Evolutionary conservation across 2,888 invertebrate species (phyloP), one percentile per base, ranked within the genome.

Genomic region (Latrodectus hesperus): DNA sequence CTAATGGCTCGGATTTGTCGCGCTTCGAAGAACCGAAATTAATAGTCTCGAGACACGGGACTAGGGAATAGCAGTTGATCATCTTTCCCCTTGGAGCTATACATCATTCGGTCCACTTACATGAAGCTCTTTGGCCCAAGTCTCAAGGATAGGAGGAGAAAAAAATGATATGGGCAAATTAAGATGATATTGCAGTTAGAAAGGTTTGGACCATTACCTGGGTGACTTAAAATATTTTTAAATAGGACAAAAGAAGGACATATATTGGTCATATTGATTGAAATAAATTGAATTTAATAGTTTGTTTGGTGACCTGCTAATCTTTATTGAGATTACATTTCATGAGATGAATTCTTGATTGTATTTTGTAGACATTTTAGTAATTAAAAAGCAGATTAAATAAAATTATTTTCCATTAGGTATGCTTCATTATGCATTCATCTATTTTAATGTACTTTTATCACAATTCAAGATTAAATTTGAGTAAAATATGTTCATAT

Each of bases 1-100:
- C 73, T 87, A 87, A 87, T 87, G 86, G 82, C 81, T 87, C 73
- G 81, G 86, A 82, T 86, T 86, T 86, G 85, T 86, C 85, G 86
- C 81, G 72, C 86, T 81, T 52, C 65, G 65, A 87, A 77, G 77
- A 87, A 73, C 38, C 68, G 86, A 81, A 87, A 87, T 87, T 87
- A 87, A 87, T 87, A 77, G 86, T 81, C 86, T 55, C 68, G 16
- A 77, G 81, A 82, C 86, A 87, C 86, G 86, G 86, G 81, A 76
- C 82, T 72, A 26, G 84, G 64, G 80, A 71, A 74, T 67, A 65
- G 84, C 81, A 76, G 86, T 82, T 82, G 86, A 87, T 87, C 86
- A 87, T 86, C 67, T 86, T 86, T 80, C 85, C 85, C 85, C 64
- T 60, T 11, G 80, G 85, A 86, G 75, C 76, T 70, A 86, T 80